These are phyloP conservation scores for Geotrupes spiniger DNA, from an alignment of 2,888 invertebrate genomes.

Conservation along the genomic window DNA sequence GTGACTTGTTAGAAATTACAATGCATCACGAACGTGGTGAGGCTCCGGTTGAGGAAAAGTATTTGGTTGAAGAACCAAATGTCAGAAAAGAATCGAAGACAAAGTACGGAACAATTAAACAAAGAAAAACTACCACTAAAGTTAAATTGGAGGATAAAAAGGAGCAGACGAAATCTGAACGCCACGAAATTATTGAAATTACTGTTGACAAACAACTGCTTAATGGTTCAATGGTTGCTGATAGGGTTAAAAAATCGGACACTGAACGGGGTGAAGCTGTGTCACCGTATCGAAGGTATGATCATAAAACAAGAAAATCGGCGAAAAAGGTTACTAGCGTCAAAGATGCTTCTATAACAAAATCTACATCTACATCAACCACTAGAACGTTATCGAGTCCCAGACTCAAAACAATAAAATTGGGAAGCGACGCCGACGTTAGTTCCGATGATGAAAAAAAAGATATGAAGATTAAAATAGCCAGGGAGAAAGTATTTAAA, in stretches of 20 bases:
- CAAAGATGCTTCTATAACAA: constrained; percentile 9
- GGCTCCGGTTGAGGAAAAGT: constrained; percentile 8
- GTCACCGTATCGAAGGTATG: too few species aligned
- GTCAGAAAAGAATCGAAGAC: constrained; percentile 1
- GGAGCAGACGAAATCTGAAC: too few species aligned
- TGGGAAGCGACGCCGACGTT: constrained; percentile 41
- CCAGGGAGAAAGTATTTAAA: constrained; percentile 26
- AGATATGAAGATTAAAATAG: constrained; percentile 18
- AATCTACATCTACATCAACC: constrained; percentile 8
- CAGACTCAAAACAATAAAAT: constrained; percentile 28
- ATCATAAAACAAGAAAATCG: constrained; percentile 11
- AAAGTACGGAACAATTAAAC: constrained; percentile 7
- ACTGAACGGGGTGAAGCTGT: too few species aligned
- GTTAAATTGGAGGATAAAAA: too few species aligned
- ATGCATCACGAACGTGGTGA: constrained; percentile 34
- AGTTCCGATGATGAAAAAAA: constrained; percentile 43
- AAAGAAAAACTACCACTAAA: background rate
- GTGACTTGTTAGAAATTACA: constrained; percentile 49
- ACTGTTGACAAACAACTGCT: too few species aligned
- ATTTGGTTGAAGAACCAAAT: constrained; percentile 1
- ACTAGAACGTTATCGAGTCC: constrained; percentile 18
- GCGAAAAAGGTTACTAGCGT: background rate
- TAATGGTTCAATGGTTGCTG: too few species aligned
- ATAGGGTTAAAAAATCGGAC: too few species aligned
- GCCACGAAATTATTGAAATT: too few species aligned